Evolutionary conservation across 1,140 invertebrate genomes (phyloP).

Genomic region (Formica exsecta): DNA sequence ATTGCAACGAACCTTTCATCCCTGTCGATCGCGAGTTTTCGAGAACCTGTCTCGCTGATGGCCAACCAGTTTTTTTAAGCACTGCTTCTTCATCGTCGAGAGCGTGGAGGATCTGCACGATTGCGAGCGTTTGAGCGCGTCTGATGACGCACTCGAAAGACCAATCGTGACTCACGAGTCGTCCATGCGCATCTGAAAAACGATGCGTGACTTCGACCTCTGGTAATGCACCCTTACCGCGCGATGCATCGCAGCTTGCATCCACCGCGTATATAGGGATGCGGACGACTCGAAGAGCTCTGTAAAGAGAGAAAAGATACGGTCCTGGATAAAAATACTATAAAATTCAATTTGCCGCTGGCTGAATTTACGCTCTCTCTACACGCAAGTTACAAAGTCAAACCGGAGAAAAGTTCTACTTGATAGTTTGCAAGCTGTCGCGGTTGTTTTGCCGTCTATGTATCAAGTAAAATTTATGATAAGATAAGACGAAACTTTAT

Average conservation of each 20-base stretch:
- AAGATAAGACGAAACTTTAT: conserved; percentile 43
- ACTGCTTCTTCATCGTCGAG: conserved; percentile 51
- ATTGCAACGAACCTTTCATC: conserved; percentile 48
- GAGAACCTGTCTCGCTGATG: conserved; percentile 19
- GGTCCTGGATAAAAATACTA: conserved; percentile 16
- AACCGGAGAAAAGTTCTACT: conserved; percentile 10
- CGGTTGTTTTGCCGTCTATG: neutral
- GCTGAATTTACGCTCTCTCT: neutral
- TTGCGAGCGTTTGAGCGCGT: conserved; percentile 6
- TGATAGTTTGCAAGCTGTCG: conserved; percentile 29
- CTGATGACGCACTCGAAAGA: conserved; percentile 32
- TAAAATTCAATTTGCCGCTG: conserved; percentile 5
- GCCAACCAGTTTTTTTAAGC: conserved; percentile 15
- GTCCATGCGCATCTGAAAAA: conserved; percentile 23
- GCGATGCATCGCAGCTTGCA: conserved; percentile 18
- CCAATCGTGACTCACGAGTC: conserved; percentile 32
- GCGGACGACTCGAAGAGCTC: neutral
- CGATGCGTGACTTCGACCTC: neutral
- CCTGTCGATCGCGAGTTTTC: conserved; percentile 49
- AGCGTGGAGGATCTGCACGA: neutral
- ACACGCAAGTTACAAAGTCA: conserved; percentile 23
- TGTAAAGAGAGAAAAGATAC: conserved; percentile 1
- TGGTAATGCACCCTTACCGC: conserved; percentile 6
- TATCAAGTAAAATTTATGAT: conserved; percentile 7
- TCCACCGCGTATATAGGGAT: neutral